Conservation (phyloP, 2,797 vertebrate species). For the Diglossa cyanea region DNA sequence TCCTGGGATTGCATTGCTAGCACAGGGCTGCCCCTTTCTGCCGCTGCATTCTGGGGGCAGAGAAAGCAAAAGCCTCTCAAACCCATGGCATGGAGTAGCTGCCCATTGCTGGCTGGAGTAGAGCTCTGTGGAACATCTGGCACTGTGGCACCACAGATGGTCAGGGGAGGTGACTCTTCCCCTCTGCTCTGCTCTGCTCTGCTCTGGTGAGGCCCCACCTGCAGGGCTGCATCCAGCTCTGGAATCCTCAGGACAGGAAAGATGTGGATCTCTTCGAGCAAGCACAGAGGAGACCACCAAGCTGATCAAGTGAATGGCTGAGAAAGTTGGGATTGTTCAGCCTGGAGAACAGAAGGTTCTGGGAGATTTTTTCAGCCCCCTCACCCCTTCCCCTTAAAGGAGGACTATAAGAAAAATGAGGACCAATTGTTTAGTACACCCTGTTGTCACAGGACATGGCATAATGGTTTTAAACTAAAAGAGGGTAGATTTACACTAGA, state of each 20-base stretch:
- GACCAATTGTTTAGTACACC: neutral
- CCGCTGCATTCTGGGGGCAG: neutral
- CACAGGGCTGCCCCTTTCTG: neutral
- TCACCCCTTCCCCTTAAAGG: neutral
- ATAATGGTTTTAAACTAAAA: neutral
- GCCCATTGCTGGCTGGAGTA: fast-evolving
- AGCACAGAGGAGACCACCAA: neutral
- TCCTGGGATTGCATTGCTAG: neutral
- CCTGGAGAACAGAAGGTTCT: neutral
- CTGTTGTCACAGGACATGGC: neutral
- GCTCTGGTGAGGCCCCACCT: neutral
- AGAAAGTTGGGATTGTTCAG: neutral
- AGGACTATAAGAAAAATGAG: neutral
- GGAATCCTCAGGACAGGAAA: neutral
- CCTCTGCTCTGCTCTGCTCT: fast-evolving
- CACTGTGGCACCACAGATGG: neutral
- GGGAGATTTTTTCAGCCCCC: neutral
- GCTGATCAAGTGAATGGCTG: neutral
- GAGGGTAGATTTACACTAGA: neutral
- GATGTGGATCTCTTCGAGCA: neutral
- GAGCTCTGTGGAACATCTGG: neutral
- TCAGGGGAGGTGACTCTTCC: neutral
- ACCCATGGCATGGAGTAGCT: neutral
- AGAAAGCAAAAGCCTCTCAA: neutral
- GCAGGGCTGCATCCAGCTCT: neutral